phyloP scores from a whole-genome alignment of 2,888 invertebrate genomes.

The Cephalotes varians region DNA sequence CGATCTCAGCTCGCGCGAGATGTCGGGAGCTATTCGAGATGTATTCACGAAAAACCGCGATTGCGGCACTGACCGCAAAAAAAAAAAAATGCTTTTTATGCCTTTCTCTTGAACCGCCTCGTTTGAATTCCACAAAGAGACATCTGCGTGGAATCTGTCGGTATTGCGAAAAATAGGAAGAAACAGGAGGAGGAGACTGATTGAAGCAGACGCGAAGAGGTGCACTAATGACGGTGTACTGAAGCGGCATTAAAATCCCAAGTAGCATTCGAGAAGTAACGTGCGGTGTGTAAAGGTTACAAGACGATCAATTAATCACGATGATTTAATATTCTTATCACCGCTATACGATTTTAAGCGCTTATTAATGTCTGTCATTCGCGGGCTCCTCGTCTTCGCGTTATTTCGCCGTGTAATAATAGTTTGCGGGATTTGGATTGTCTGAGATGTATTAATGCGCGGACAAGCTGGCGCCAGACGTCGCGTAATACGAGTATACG shows the following conservation, averaged over 20 bases:
- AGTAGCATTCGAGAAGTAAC: neutral
- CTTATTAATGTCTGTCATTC: neutral
- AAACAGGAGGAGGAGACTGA: neutral
- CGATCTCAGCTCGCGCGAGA: slow-evolving; percentile 24
- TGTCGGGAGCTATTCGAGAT: neutral
- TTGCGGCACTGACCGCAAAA: slow-evolving; percentile 4
- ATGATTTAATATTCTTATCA: slow-evolving; percentile 30
- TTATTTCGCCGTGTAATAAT: slow-evolving; percentile 8
- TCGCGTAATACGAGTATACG: slow-evolving; percentile 1
- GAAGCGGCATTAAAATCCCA: neutral
- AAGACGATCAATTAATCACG: slow-evolving; percentile 30
- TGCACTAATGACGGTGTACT: neutral
- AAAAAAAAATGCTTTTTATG: slow-evolving; percentile 6
- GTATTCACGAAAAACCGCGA: slow-evolving; percentile 24
- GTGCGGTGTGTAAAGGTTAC: neutral
- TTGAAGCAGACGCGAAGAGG: neutral
- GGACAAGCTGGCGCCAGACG: slow-evolving; percentile 29
- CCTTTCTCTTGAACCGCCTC: neutral
- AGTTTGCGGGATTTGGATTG: neutral
- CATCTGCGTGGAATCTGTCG: neutral
- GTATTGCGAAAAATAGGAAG: neutral
- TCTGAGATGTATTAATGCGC: neutral
- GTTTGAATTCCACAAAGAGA: neutral
- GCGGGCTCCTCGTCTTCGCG: neutral
- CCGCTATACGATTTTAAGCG: neutral